Base-by-base conservation (phyloP, 1,140 invertebrate genomes). In the Rhynchophorus ferrugineus region DNA sequence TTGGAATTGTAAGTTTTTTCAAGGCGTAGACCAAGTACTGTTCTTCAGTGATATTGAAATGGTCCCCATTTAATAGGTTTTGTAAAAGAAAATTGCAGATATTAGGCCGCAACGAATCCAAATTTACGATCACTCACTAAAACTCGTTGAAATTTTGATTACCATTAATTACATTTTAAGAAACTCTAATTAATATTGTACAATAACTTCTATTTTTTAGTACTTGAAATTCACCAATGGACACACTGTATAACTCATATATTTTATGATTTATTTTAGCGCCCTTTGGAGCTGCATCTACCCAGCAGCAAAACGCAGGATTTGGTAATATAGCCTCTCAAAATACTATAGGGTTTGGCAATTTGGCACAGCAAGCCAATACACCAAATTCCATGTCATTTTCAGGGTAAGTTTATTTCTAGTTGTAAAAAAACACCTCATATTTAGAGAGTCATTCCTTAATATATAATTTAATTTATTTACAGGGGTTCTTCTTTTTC, bases 291-390 rank as follows among this genome's bases (percentile, higher is more conserved):
- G 45, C 59, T 14, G 19, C 63, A 2, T 60, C 61, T 21, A 63
- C 67, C n/a, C 59, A 68, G n/a, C 39, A 35, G 41, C 67, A 73
- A 42, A 71, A 64, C 56, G 63, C 73, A 14, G 70, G 73, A 3
- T 79, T 79, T 68, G 77, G 76, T 50, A 75, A 72, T 49, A 60
- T 78, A 17, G 77, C 77, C 3, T 73, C 69, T 37, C 71, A 75
- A 49, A 73, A 73, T 38, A 75, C 75, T 3, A 66, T 79, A 6
- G 72, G 75, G 7, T 79, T 79, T 62, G 77, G 76, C 1, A 78
- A 75, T 62, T 61, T 79, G 37, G 77, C 77, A 3, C 77, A 78
- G 54, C 69, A 74, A 24, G 61, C 66, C 19, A 63, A 61, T 14
- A 44, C 65, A 41, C 20, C 61, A 16, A 63, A 34, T 45, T 44